Evolutionary conservation across 2,888 invertebrate genomes (phyloP), one percentile per base, ranked within the genome.

Genomic region (Tetanocera ferruginea): DNA sequence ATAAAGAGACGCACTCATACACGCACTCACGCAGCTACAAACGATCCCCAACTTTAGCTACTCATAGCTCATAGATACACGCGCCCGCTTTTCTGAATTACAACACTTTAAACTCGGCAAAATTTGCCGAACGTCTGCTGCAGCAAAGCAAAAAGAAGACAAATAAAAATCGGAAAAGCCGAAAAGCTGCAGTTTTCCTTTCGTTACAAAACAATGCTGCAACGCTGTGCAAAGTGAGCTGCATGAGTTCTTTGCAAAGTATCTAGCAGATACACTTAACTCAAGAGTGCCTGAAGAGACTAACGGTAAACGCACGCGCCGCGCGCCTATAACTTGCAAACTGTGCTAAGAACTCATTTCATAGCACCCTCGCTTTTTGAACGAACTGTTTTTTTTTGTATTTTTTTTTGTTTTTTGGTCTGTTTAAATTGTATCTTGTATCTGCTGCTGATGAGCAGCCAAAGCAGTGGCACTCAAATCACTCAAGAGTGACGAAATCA

Each of bases 401-500:
- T 37, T n/a, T 25, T 51, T 75, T 0, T 52, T n/a, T 25, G 37
- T 28, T 23, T 37, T 34, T 57, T n/a, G 37, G 19, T 25, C 19
- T 43, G 60, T 51, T 19, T 62, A 74, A 64, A 62, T 55, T 57
- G 57, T 66, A 69, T 69, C 51, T 60, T 28, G 60, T 49, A 62
- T 51, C 67, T 52, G 67, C 25, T 28, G 67, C 51, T 23, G 25
- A 28, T 49, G 55, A 17, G 51, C n/a, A 23, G 69, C 60, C n/a
- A 19, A 31, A 37, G 73, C 72, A 75, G 76, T 52, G 77, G 74
- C 76, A 84, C 83, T 83, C 80, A 84, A 85, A 83, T 84, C 84
- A 82, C 82, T 84, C 84, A 83, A 84, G 81, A 83, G 84, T 83
- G 82, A 84, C 84, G 84, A 81, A 76, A 79, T 75, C 66, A 51